Base-by-base conservation (phyloP, 2,888 invertebrate species). In the Cybosia mesomella region DNA sequence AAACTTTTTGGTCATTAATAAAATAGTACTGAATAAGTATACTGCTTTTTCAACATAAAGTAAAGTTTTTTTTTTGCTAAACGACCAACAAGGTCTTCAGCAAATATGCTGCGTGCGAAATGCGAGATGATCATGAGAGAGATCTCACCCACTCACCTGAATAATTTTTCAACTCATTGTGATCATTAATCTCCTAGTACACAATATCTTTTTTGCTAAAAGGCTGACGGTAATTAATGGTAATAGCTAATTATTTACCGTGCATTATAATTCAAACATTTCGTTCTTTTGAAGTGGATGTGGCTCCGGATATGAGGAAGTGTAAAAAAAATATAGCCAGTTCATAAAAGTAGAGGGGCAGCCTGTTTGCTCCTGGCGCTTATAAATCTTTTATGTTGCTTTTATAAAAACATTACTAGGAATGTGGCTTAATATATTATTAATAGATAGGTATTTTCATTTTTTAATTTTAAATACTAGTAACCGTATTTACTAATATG, bases 171-270 rank as follows among this genome's bases (percentile, higher is more conserved):
- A 63, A 63, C 54, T 63, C 63, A 54, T 36, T 34, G 54, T 36
- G 63, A 53, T 36, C 63, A 63, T 63, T 63, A 63, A 63, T 67
- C 67, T 63, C 67, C 28, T 36, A 67, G 36, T 49, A 57, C 61
- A 67, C 58, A 34, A 63, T 61, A 43, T 54, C 49, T 62, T 58
- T 62, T 60, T 62, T 61, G 62, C 49, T 58, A 49, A 55, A 28
- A 53, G n/a, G n/a, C 53, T 53, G 53, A 28, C n/a, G 58, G 53
- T 28, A 13, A 59, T 24, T n/a, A 65, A 62, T 63, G 49, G 61
- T 28, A 49, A 36, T 59, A 39, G 22, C 22, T 24, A 39, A 59
- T 59, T 59, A 59, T 59, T 59, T 59, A 22, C 21, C 22, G 13
- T 22, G 8, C 39, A 36, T 36, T 11, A 22, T 59, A 22, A 34